Percentiles rank a stretch among this genome's conserved stretches.
phyloP scores from a whole-genome alignment of 2,888 invertebrate genomes.

The Trissolcus brochymenae region DNA sequence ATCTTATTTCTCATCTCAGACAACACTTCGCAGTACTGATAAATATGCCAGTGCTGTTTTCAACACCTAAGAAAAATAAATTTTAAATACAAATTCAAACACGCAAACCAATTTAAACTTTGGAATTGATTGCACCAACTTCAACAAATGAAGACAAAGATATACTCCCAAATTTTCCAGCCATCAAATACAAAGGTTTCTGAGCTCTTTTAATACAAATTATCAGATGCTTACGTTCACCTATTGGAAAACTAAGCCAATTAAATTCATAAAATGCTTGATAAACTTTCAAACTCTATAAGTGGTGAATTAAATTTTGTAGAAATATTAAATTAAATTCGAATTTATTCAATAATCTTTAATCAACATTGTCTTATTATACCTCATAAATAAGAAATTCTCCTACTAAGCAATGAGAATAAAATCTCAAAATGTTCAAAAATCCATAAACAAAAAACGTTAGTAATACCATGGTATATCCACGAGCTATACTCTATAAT shows the following conservation, averaged over 20 bases:
- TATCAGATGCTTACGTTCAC: slow-evolving; percentile 30
- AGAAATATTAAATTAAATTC: background rate
- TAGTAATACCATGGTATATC: slow-evolving; percentile 47
- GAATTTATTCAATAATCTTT: too few species aligned
- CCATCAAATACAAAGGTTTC: slow-evolving; percentile 34
- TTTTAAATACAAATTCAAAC: background rate
- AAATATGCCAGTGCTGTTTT: slow-evolving; percentile 5
- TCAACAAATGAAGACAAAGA: slow-evolving; percentile 18
- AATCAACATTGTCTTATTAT: background rate
- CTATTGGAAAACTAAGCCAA: slow-evolving; percentile 39
- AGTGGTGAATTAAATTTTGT: background rate
- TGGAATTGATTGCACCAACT: slow-evolving; percentile 2
- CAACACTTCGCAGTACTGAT: slow-evolving; percentile 15
- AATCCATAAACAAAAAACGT: slow-evolving; percentile 40
- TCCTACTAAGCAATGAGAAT: slow-evolving; percentile 48
- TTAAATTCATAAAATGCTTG: slow-evolving; percentile 48
- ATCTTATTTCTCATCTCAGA: background rate
- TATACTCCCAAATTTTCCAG: slow-evolving; percentile 45
- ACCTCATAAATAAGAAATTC: slow-evolving; percentile 54
- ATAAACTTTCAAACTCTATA: slow-evolving; percentile 32
- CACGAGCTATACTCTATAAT: slow-evolving; percentile 37
- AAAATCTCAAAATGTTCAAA: slow-evolving; percentile 43
- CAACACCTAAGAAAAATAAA: slow-evolving; percentile 5
- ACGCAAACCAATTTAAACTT: background rate
- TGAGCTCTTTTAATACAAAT: slow-evolving; percentile 46